Evolutionary conservation across 2,113 vertebrate genomes (phyloP).

Genomic region (Bubo blakistoni): DNA sequence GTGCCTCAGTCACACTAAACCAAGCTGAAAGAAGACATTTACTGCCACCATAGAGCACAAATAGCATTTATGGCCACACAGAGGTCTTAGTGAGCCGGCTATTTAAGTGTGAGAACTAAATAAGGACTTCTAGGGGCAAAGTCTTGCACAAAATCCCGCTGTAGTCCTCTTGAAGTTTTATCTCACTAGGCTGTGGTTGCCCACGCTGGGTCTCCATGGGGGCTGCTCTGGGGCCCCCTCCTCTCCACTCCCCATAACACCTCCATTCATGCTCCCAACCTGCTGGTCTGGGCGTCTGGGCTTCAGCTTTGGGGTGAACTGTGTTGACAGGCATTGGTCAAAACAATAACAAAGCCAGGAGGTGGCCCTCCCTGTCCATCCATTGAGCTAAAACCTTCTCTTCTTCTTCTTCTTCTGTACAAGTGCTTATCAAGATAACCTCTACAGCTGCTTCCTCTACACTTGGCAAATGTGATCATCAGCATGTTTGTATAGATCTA

Average conservation of each 20-base stretch:
- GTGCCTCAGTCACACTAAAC: background rate
- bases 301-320: background rate
- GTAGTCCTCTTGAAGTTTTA: background rate
- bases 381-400: background rate
- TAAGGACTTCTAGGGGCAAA: background rate
- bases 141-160: background rate
- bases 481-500: background rate
- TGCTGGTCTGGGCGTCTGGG: background rate
- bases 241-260: fast-evolving
- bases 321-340: fast-evolving
- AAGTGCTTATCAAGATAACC: background rate
- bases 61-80: background rate
- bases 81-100: background rate
- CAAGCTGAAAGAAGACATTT: background rate
- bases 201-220: fast-evolving
- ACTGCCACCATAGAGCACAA: background rate
- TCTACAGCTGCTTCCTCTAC: background rate
- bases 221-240: fast-evolving
- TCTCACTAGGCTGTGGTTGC: background rate
- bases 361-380: background rate
- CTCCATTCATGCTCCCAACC: fast-evolving
- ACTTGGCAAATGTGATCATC: background rate
- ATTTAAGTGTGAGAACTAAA: background rate
- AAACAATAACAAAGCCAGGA: background rate
- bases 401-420: background rate